Evolutionary conservation across 2,888 invertebrate species (phyloP).

Genomic region (Andricus quercusramuli): DNA sequence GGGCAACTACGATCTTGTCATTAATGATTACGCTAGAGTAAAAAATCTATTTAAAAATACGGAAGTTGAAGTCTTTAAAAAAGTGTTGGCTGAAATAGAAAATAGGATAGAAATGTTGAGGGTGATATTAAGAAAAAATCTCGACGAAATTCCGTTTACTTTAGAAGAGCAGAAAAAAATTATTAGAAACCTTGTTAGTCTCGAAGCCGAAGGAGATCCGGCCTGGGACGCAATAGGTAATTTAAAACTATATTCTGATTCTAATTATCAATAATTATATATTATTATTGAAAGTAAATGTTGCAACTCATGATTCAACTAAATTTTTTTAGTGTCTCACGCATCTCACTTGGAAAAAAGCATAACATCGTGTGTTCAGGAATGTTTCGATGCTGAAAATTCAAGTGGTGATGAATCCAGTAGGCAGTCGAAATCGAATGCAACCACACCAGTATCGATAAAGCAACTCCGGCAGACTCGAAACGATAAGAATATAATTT

Average conservation of each 20-base stretch:
- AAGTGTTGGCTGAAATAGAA: slow-evolving; percentile 95
- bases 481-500: slow-evolving; percentile 79
- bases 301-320: slow-evolving; percentile 17
- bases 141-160: slow-evolving; percentile 94
- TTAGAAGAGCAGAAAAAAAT: slow-evolving; percentile 97
- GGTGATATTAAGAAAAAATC: slow-evolving; percentile 88
- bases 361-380: slow-evolving; percentile 68
- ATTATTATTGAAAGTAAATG: not conserved
- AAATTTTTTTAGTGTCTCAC: slow-evolving; percentile 68
- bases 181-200: slow-evolving; percentile 89
- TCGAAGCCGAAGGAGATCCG: slow-evolving; percentile 91
- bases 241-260: not conserved
- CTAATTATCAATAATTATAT: not conserved
- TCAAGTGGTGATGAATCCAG: slow-evolving; percentile 63
- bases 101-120: slow-evolving; percentile 90
- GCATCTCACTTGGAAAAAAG: slow-evolving; percentile 73
- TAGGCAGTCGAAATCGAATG: slow-evolving; percentile 64
- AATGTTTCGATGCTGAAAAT: slow-evolving; percentile 67
- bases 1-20: slow-evolving; percentile 97
- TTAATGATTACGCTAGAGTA: slow-evolving; percentile 98
- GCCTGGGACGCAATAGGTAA: slow-evolving; percentile 94
- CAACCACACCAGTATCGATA: slow-evolving; percentile 57
- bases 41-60: slow-evolving; percentile 97
- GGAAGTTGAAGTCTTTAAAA: slow-evolving; percentile 92
- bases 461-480: slow-evolving; percentile 67